A percentile compares a stretch with the other conserved stretches of the same genome.
Evolutionary conservation across 2,113 vertebrate genomes (phyloP).

Genomic region (Passer montanus): DNA sequence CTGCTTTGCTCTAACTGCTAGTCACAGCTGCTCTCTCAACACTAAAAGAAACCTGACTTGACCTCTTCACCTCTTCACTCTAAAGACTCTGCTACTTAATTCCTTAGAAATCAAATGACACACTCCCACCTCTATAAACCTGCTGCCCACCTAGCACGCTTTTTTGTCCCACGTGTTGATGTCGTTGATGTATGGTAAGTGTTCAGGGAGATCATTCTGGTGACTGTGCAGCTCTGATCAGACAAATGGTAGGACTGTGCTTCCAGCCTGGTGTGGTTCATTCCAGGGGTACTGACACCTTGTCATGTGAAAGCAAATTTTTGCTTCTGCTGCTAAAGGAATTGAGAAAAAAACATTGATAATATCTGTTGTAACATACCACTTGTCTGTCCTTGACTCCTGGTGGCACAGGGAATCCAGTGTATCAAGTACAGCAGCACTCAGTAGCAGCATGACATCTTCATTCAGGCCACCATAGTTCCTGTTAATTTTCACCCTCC

Average conservation of each 20-base stretch:
- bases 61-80: background rate
- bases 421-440: background rate
- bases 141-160: background rate
- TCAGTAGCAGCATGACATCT: rapidly evolving
- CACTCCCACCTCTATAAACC: background rate
- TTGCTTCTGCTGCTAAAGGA: background rate
- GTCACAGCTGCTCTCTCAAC: background rate
- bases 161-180: background rate
- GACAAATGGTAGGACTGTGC: background rate
- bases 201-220: background rate
- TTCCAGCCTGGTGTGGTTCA: background rate
- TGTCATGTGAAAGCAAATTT: background rate
- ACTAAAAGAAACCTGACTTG: background rate
- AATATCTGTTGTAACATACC: background rate
- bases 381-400: background rate
- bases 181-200: rapidly evolving
- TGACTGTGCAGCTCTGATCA: background rate
- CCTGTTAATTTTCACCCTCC: background rate
- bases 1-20: background rate
- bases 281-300: background rate
- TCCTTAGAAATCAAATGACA: background rate
- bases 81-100: background rate
- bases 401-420: background rate
- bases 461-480: background rate
- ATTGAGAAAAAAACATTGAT: background rate